Evolutionary conservation across 1,140 invertebrate genomes (phyloP), one percentile per base, ranked within the genome.

Genomic region (Choristoneura fumiferana): DNA sequence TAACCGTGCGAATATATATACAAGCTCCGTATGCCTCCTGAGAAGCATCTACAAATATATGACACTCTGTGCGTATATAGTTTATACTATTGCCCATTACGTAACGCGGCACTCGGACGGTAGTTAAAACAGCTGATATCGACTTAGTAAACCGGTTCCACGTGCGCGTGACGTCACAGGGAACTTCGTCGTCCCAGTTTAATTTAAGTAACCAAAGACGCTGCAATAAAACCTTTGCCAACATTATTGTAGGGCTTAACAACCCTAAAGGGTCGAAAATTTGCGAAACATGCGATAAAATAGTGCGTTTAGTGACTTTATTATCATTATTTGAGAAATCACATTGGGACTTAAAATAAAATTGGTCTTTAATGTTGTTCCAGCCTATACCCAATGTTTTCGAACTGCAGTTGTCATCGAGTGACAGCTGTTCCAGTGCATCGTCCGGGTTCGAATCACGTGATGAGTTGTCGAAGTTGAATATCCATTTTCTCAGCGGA

Each of bases 221-320:
- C 75, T n/a, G n/a, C n/a, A n/a, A n/a, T n/a, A n/a, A n/a, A n/a
- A n/a, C n/a, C n/a, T n/a, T n/a, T n/a, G n/a, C n/a, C n/a, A n/a
- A n/a, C n/a, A n/a, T n/a, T n/a, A n/a, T n/a, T n/a, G n/a, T n/a
- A n/a, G n/a, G 17, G 65, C 60, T 8, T 87, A 15, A 10, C 84
- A 63, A 15, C 85, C 86, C n/a, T 8, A 86, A 60, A 14, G 88
- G 87, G 63, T 90, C 89, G 58, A 78, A 91, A 10, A 76, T 63
- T 39, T 66, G 56, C 9, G 63, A 33, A 15, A 65, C 63, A 15
- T 36, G 18, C 6, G 68, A 71, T 10, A 76, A 53, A 63, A 75
- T 63, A 6, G 53, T 22, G 8, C 62, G 37, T 62, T 72, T 75
- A 14, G 40, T 52, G 8, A 22, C 17, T n/a, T 52, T 8, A n/a